phyloP scores from a whole-genome alignment of 2,797 vertebrate species.

The Pangasius krempfi region DNA sequence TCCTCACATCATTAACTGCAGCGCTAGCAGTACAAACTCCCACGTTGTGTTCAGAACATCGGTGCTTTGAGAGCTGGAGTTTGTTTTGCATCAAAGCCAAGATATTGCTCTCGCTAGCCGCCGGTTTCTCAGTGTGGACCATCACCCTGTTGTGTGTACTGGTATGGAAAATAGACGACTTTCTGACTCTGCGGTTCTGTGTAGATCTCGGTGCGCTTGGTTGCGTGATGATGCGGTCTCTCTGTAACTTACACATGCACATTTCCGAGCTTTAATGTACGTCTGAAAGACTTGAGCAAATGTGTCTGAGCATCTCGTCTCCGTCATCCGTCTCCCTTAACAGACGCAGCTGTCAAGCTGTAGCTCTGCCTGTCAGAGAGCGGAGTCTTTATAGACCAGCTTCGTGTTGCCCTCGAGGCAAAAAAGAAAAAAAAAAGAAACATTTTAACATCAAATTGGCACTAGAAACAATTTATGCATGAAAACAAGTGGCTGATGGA shows the following conservation, averaged over 20 bases:
- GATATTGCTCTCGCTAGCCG: no score
- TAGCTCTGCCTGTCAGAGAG: slow-evolving; percentile 29
- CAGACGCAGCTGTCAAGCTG: slow-evolving; percentile 25
- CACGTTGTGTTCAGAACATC: neutral
- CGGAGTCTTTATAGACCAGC: neutral
- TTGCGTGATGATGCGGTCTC: neutral
- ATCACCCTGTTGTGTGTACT: neutral
- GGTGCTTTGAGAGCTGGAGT: neutral
- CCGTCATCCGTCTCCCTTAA: neutral
- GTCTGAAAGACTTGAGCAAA: neutral
- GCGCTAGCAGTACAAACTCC: slow-evolving; percentile 18
- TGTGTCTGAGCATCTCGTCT: neutral
- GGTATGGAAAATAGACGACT: neutral
- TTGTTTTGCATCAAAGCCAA: neutral
- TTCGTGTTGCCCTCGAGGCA: neutral
- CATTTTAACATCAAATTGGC: neutral
- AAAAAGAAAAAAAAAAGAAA: neutral
- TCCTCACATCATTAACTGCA: slow-evolving; percentile 1
- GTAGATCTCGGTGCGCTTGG: neutral
- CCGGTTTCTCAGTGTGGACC: neutral
- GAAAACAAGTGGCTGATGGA: neutral
- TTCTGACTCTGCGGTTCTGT: neutral
- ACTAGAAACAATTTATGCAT: neutral
- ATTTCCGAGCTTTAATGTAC: neutral
- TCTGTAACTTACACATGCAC: neutral